A percentile compares a stretch with the other conserved stretches of the same genome.
Evolutionary conservation across 2,888 invertebrate species (phyloP).

Genomic region (Polymixis lichenea): DNA sequence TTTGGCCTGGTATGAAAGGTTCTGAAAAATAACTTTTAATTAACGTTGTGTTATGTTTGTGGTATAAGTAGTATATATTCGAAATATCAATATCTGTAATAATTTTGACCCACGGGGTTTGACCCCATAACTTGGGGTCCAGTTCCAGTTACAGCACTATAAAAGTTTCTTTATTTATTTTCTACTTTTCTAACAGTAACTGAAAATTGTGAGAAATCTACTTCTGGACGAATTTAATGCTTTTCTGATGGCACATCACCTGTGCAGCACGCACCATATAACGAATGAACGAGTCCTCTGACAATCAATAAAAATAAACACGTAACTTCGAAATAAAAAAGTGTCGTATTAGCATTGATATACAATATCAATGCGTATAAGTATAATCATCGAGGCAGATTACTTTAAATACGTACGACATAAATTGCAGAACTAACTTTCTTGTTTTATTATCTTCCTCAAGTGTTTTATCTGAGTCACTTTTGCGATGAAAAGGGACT

Average conservation of each 20-base stretch:
- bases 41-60: background rate
- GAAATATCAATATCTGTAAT: background rate
- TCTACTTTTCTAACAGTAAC: background rate
- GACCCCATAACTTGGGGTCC: background rate
- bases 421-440: background rate
- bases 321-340: background rate
- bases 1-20: slow-evolving; percentile 47
- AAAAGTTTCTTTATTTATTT: background rate
- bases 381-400: too few species aligned
- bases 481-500: background rate
- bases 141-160: background rate
- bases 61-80: background rate
- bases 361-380: background rate
- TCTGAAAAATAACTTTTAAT: slow-evolving; percentile 35
- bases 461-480: background rate
- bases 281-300: background rate
- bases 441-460: background rate
- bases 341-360: background rate
- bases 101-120: background rate
- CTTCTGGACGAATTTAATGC: background rate
- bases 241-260: background rate
- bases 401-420: too few species aligned
- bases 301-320: background rate
- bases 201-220: background rate
- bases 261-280: background rate